Conservation (phyloP, 1,140 invertebrate species). For the Stegodyphus dumicola region DNA sequence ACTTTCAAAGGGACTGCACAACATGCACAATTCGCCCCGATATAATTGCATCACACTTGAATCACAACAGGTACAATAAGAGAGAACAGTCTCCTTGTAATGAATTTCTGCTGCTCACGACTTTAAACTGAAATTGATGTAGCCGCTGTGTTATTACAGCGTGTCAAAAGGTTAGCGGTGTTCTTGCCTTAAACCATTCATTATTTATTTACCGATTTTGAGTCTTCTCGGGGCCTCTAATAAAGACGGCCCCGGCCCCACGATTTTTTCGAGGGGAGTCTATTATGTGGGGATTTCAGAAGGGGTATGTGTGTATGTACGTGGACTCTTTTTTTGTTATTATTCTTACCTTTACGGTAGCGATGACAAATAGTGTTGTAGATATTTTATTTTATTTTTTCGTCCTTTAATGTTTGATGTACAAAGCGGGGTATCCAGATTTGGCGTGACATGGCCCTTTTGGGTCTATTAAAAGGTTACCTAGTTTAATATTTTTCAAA, state of each 20-base stretch:
- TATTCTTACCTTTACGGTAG: conserved; percentile 34
- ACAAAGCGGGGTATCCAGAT: too few relatives aligned
- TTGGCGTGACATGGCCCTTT: too few relatives aligned
- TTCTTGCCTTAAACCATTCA: conserved; percentile 32
- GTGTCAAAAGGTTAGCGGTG: conserved; percentile 46
- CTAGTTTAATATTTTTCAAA: too few relatives aligned
- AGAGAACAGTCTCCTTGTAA: conserved; percentile 38
- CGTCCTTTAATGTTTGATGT: too few relatives aligned
- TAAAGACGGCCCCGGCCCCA: conserved; percentile 39
- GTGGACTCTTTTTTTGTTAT: neutral
- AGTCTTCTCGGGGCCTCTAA: conserved; percentile 42
- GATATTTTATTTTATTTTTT: neutral
- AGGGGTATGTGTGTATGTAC: neutral
- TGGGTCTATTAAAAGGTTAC: too few relatives aligned
- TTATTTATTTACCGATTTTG: conserved; percentile 58
- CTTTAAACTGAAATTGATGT: conserved; percentile 28
- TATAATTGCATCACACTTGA: conserved; percentile 47
- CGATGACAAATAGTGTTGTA: conserved; percentile 49
- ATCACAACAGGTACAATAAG: conserved; percentile 26
- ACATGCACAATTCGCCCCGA: neutral
- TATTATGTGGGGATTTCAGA: neutral
- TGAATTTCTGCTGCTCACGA: conserved; percentile 48
- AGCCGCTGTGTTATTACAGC: conserved; percentile 47
- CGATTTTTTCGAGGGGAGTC: conserved; percentile 6
- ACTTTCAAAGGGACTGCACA: conserved; percentile 37